These are phyloP conservation scores for Enteromius paludinosus DNA, from an alignment of 2,797 vertebrate species.

Conservation along the genomic window DNA sequence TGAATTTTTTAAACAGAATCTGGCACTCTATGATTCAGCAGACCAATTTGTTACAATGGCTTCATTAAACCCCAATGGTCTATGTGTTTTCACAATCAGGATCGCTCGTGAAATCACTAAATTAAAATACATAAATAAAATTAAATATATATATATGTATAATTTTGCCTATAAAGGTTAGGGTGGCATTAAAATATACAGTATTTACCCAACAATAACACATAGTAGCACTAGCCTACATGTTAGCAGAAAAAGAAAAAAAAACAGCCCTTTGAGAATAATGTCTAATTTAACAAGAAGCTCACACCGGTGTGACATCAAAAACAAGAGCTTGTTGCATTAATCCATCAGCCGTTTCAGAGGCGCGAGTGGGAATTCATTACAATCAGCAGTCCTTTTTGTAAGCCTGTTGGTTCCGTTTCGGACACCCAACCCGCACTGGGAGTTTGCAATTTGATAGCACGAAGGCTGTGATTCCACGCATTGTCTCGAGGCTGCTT, in stretches of 20 bases:
- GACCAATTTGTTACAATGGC: background rate
- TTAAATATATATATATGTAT: too few species aligned
- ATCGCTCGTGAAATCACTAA: background rate
- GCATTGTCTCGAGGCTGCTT: constrained; percentile 35
- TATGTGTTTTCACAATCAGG: background rate
- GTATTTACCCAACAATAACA: background rate
- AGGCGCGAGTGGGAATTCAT: constrained; percentile 50
- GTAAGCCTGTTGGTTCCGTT: constrained; percentile 47
- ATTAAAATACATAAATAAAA: background rate
- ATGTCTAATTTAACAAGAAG: background rate
- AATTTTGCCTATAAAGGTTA: background rate
- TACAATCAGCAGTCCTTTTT: constrained; percentile 47
- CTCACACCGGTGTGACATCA: constrained; percentile 21
- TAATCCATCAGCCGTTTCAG: constrained; percentile 32
- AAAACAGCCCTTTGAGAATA: background rate
- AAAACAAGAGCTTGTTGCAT: constrained; percentile 49
- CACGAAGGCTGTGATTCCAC: constrained; percentile 50
- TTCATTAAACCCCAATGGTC: background rate
- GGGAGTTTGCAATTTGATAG: constrained; percentile 52
- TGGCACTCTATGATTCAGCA: background rate
- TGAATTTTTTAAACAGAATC: background rate
- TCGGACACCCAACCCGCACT: constrained; percentile 52
- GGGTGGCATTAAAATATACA: background rate
- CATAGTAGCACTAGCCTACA: background rate
- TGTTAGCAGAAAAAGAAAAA: background rate